These are phyloP conservation scores for Drosophila seguyi DNA, from an alignment of 1,140 invertebrate species.

Conservation along the genomic window DNA sequence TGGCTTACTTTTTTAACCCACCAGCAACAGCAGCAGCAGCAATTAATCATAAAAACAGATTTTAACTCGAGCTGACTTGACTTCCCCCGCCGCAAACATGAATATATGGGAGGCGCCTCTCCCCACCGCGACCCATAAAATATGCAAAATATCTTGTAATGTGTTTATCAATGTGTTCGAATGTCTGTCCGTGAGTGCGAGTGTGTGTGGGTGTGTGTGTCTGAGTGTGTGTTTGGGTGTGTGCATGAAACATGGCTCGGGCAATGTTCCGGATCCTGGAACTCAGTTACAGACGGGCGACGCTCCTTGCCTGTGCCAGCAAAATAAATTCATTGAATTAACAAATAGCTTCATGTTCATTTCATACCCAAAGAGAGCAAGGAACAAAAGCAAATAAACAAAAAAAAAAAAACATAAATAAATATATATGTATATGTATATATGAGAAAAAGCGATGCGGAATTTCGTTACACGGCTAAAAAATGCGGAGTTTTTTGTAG, in stretches of 20 bases:
- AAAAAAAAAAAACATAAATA: conserved; percentile 4
- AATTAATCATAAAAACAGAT: conserved; percentile 81
- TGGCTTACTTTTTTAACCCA: conserved; percentile 54
- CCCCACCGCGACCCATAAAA: conserved; percentile 55
- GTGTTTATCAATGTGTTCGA: conserved; percentile 73
- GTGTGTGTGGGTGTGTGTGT: background rate
- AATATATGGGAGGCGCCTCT: background rate
- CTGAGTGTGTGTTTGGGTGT: conserved; percentile 9
- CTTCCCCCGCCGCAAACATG: conserved; percentile 12
- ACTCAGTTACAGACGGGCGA: conserved; percentile 27
- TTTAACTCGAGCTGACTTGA: conserved; percentile 55
- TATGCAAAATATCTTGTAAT: conserved; percentile 82
- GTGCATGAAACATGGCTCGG: conserved; percentile 53
- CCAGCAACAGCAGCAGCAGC: conserved; percentile 22
- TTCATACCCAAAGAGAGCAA: conserved; percentile 48
- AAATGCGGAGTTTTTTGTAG: background rate
- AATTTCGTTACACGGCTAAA: conserved; percentile 37
- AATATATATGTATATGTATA: background rate
- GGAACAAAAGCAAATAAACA: background rate
- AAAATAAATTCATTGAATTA: conserved; percentile 76
- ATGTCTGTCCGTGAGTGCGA: conserved; percentile 15
- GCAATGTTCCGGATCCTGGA: conserved; percentile 42
- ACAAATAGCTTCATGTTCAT: conserved; percentile 75
- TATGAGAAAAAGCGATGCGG: background rate
- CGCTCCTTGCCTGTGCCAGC: conserved; percentile 3